Percentiles rank a stretch among this genome's conserved stretches.
These are phyloP conservation scores for Drosophila jambulina DNA, from an alignment of 1,140 invertebrate genomes.

Conservation along the genomic window DNA sequence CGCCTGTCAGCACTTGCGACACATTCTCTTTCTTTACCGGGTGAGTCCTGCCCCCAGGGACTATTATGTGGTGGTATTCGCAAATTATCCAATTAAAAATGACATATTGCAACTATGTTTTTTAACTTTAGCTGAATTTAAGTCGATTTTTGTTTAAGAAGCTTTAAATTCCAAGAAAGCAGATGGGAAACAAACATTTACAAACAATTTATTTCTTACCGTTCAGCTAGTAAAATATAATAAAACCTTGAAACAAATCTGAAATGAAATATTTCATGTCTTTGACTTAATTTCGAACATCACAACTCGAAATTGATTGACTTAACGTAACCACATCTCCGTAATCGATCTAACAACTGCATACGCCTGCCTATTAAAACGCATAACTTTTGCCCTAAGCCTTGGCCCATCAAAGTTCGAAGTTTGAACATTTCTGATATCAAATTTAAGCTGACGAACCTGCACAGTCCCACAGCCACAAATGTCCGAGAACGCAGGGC, in stretches of 20 bases:
- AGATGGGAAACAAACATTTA: neutral
- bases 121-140: neutral
- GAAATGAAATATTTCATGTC: neutral
- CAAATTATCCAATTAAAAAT: conserved; percentile 21
- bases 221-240: too few relatives aligned
- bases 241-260: neutral
- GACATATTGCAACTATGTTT: neutral
- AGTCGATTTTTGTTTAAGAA: neutral
- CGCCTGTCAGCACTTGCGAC: conserved; percentile 20
- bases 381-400: neutral
- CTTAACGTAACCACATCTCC: neutral
- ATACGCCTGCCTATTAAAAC: neutral
- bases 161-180: neutral
- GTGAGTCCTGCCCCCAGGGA: neutral
- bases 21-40: conserved; percentile 4
- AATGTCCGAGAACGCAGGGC: conserved; percentile 28
- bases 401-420: neutral
- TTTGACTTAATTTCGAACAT: neutral
- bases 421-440: conserved; percentile 1
- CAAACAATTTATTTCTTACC: neutral
- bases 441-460: conserved; percentile 31
- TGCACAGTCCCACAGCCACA: conserved; percentile 9
- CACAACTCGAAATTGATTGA: neutral
- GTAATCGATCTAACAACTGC: neutral
- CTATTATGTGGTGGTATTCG: neutral